A percentile compares a stretch with the other conserved stretches of the same genome.
Conservation (phyloP, 2,888 invertebrate species). For the Xanthostigma xanthostigma region DNA sequence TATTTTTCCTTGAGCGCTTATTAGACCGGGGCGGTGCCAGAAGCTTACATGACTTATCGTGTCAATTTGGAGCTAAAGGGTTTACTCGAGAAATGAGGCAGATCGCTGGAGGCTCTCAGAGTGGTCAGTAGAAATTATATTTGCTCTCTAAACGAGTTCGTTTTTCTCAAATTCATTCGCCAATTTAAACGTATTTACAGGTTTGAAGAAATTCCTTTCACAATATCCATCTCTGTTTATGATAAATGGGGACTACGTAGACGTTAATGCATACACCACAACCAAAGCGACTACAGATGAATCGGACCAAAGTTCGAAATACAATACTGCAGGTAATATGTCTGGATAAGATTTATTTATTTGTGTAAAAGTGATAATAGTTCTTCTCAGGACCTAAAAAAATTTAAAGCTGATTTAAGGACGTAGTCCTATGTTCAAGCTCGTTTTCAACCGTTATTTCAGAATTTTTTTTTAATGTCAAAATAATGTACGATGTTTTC, state of each 20-base stretch:
- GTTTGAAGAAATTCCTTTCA: constrained; percentile 88
- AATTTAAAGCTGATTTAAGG: no score
- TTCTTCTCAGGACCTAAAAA: no score
- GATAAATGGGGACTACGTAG: constrained; percentile 85
- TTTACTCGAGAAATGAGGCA: constrained; percentile 98
- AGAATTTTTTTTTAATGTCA: no score
- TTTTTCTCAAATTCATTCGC: no score
- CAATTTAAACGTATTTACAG: constrained; percentile 23
- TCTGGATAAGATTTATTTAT: background rate
- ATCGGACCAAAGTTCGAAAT: background rate
- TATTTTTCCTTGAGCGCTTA: constrained; percentile 96
- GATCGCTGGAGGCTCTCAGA: constrained; percentile 89
- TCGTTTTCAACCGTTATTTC: no score
- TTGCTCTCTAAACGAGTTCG: no score
- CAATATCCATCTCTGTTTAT: constrained; percentile 94
- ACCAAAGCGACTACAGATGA: constrained; percentile 3
- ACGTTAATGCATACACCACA: constrained; percentile 56
- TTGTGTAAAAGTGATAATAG: no score
- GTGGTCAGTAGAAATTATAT: constrained; percentile 51
- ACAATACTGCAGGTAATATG: constrained; percentile 2
- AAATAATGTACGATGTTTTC: no score
- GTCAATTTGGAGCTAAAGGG: constrained; percentile 97
- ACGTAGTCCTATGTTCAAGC: no score
- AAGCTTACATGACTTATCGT: constrained; percentile 93
- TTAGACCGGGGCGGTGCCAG: constrained; percentile 93